These are phyloP conservation scores for Sylvia borin DNA, from an alignment of 2,797 vertebrate genomes.

Conservation along the genomic window DNA sequence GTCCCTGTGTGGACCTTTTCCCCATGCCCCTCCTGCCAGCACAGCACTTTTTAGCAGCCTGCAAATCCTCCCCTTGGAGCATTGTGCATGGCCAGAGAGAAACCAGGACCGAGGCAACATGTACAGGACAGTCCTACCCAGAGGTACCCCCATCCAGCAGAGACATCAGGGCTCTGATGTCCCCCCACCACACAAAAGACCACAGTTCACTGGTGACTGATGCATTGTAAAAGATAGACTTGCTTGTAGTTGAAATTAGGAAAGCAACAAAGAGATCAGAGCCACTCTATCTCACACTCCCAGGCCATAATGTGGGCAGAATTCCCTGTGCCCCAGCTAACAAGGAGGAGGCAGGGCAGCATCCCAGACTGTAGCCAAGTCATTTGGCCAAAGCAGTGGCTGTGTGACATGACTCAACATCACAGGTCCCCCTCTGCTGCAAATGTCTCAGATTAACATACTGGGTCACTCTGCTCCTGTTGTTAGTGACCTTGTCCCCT, in stretches of 20 bases:
- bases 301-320: background rate
- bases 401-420: background rate
- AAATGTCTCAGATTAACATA: background rate
- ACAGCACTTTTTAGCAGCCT: background rate
- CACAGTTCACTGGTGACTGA: background rate
- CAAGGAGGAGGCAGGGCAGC: background rate
- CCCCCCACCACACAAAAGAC: background rate
- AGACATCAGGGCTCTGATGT: background rate
- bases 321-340: background rate
- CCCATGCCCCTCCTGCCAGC: background rate
- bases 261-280: background rate
- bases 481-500: background rate
- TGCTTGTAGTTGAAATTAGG: background rate
- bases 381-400: background rate
- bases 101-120: rapidly evolving
- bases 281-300: background rate
- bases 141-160: background rate
- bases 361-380: background rate
- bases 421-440: background rate
- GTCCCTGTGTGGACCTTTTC: background rate
- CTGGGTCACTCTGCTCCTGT: background rate
- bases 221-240: background rate
- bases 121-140: background rate
- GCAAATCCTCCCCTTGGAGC: background rate
- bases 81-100: rapidly evolving